Conservation (phyloP, 2,113 vertebrate species). For the Cephalopterus ornatus region DNA sequence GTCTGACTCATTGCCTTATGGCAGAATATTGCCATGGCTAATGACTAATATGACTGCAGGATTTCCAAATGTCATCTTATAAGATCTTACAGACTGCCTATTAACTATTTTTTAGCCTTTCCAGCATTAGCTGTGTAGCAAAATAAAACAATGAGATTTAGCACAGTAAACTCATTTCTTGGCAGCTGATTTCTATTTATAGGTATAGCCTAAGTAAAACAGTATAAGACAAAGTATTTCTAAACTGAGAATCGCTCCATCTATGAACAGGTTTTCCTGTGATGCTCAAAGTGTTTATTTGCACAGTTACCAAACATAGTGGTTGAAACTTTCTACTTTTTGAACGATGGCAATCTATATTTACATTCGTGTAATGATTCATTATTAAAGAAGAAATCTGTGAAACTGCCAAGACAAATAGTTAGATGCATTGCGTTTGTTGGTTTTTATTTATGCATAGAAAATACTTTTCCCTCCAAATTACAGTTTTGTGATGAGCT, state of each 20-base stretch:
- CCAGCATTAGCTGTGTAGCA: not conserved
- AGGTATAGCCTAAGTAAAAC: not conserved
- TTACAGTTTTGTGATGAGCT: not conserved
- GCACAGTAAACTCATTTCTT: conserved; percentile 15
- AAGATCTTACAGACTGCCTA: conserved; percentile 8
- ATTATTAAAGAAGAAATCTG: not conserved
- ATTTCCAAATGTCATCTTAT: conserved; percentile 52
- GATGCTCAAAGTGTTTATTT: not conserved
- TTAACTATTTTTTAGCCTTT: conserved; percentile 31
- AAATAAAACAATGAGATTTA: not conserved
- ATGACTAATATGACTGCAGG: conserved; percentile 55
- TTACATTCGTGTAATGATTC: conserved; percentile 10
- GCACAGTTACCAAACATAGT: not conserved
- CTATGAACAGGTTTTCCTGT: not conserved
- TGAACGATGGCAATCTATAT: not conserved
- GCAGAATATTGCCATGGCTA: conserved; percentile 59
- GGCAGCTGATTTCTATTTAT: conserved; percentile 1
- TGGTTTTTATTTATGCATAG: not conserved
- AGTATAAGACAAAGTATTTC: not conserved
- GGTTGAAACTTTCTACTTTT: conserved; percentile 13
- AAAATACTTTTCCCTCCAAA: not conserved
- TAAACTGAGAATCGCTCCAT: not conserved
- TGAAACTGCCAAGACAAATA: conserved; percentile 17
- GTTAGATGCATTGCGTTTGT: not conserved
- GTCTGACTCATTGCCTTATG: conserved; percentile 63